Percentiles rank a stretch among this genome's conserved stretches.
These are phyloP conservation scores for Morphnarchus princeps DNA, from an alignment of 2,113 vertebrate species.

Conservation along the genomic window DNA sequence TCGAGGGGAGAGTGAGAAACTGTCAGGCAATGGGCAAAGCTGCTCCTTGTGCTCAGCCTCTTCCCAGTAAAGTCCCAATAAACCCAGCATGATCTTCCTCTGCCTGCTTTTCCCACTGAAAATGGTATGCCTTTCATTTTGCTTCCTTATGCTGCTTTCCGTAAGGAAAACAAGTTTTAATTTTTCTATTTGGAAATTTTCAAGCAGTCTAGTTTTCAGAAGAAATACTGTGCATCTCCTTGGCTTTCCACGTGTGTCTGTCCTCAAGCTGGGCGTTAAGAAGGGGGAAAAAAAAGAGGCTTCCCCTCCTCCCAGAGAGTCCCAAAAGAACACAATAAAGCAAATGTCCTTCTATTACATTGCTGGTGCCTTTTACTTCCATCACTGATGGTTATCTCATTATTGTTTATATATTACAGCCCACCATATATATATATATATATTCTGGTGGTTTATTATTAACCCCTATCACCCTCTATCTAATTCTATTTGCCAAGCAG, in stretches of 20 bases:
- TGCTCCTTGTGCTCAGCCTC: neutral
- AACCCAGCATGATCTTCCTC: neutral
- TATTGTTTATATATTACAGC: neutral
- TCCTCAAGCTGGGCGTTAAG: neutral
- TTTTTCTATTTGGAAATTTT: neutral
- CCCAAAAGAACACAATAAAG: neutral
- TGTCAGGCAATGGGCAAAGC: neutral
- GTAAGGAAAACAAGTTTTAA: neutral
- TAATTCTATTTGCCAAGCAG: neutral
- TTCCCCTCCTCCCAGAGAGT: neutral
- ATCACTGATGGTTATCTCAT: neutral
- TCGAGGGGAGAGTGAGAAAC: neutral
- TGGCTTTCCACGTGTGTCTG: neutral
- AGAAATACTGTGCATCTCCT: neutral
- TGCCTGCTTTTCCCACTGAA: neutral
- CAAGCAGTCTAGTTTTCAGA: neutral
- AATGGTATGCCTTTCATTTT: neutral
- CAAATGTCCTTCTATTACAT: neutral
- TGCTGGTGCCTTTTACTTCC: neutral
- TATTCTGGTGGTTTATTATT: neutral
- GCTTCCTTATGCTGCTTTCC: neutral
- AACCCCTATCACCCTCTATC: neutral
- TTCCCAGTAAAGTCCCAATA: neutral
- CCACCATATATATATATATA: neutral
- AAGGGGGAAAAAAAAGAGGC: neutral